Base-by-base conservation (phyloP, 1,140 invertebrate genomes). In the Lucilia sericata region DNA sequence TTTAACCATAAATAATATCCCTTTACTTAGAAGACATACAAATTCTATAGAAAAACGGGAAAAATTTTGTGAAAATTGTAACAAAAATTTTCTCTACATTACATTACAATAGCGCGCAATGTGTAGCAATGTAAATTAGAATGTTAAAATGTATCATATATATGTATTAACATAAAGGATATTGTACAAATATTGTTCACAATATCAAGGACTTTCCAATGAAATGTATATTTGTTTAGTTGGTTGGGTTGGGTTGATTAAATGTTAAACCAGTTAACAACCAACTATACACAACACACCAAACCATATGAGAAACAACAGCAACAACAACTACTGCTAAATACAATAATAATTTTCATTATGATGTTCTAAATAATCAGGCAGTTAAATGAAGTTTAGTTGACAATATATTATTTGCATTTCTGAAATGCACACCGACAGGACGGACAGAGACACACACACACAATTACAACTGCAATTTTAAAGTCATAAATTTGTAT, bases 1-100 rank as follows among this genome's bases (percentile, higher is more conserved):
- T 70, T 70, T 70, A 70, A 70, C 65, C 19, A 70, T 70, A 21
- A 70, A 70, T 70, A 70, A 70, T 70, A 70, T 10, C 19, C n/a
- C n/a, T 19, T 70, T 21, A 70, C 65, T 9, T 21, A 21, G n/a
- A 70, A 70, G 25, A 7, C n/a, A 21, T 70, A 5, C 25, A 25
- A 70, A 70, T 70, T 70, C 19, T 5, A 12, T 12, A 17, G 51
- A 55, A 55, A 55, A 55, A 55, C 17, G 51, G 51, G 51, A 5
- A 30, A 14, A 55, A 55, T 55, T 55, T 42, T 55, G 17, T n/a
- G 4, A 55, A 55, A 55, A 55, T n/a, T 55, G 19, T 70, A 55
- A 70, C 65, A 70, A 70, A n/a, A 30, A 2, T 30, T 70, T 21
- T 55, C 1, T 70, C 5, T 70, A 70, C n/a, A 70, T 55, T 55